Percentiles rank a stretch among this genome's conserved stretches.
Conservation (phyloP, 2,797 vertebrate species). For the Ptychadena robeensis region DNA sequence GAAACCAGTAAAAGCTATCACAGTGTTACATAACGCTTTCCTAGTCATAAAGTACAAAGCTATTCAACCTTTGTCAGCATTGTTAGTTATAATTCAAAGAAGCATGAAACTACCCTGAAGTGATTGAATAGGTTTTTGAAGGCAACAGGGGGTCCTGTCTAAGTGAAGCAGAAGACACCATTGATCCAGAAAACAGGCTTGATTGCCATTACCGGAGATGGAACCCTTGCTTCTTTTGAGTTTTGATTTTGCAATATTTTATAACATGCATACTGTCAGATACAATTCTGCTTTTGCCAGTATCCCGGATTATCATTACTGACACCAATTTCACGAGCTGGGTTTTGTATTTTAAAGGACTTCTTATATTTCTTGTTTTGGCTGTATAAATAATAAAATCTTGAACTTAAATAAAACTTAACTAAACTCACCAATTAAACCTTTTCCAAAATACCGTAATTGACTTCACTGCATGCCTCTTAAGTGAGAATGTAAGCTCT, state of each 20-base stretch:
- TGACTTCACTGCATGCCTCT: too few relatives aligned
- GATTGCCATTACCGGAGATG: background rate
- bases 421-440: too few relatives aligned
- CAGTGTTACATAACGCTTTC: background rate
- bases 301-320: background rate
- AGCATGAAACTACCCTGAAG: slow-evolving; percentile 33
- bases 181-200: slow-evolving; percentile 8
- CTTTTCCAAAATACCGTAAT: too few relatives aligned
- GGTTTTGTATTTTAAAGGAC: background rate
- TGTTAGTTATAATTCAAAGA: slow-evolving; percentile 42
- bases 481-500: too few relatives aligned
- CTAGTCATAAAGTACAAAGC: background rate
- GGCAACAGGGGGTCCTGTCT: background rate
- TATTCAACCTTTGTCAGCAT: slow-evolving; percentile 6
- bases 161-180: background rate
- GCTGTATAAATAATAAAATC: too few relatives aligned
- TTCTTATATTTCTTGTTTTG: background rate
- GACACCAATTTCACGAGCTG: background rate
- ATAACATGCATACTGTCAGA: background rate
- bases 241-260: background rate
- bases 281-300: background rate
- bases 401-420: too few relatives aligned
- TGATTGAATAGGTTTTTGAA: slow-evolving; percentile 17
- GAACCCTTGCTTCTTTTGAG: background rate
- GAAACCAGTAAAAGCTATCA: background rate